phyloP scores from a whole-genome alignment of 2,797 vertebrate genomes.

The Macropus fuliginosus region DNA sequence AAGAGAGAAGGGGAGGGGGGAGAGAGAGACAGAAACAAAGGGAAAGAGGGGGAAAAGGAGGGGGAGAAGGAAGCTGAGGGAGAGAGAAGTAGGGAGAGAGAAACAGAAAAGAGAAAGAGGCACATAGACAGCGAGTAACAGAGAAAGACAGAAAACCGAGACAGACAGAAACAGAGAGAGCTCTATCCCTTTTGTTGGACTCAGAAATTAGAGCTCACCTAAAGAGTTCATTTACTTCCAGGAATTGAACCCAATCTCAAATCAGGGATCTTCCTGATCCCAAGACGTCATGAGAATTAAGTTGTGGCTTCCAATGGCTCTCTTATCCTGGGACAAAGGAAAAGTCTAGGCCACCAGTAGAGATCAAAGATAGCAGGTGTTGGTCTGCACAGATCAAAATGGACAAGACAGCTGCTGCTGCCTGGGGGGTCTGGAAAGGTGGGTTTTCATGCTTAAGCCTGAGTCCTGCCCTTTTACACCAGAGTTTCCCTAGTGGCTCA shows the following conservation, averaged over 20 bases:
- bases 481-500: neutral
- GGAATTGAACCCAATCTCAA: neutral
- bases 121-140: neutral
- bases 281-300: neutral
- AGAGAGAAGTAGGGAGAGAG: no score
- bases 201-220: neutral
- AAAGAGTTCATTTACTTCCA: neutral
- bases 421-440: neutral
- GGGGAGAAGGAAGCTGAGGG: no score
- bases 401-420: neutral
- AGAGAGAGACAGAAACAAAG: no score
- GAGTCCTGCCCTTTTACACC: neutral
- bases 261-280: neutral
- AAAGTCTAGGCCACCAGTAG: neutral
- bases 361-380: neutral
- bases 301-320: neutral
- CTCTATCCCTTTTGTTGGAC: neutral
- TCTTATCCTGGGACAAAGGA: neutral
- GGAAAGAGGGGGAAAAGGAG: accelerated
- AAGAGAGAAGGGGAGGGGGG: no score
- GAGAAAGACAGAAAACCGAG: neutral
- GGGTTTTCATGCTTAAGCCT: neutral
- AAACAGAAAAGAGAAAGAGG: no score
- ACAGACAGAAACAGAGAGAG: neutral
- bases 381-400: neutral